Conservation (phyloP, 2,113 vertebrate genomes). For the Sturnira hondurensis region DNA sequence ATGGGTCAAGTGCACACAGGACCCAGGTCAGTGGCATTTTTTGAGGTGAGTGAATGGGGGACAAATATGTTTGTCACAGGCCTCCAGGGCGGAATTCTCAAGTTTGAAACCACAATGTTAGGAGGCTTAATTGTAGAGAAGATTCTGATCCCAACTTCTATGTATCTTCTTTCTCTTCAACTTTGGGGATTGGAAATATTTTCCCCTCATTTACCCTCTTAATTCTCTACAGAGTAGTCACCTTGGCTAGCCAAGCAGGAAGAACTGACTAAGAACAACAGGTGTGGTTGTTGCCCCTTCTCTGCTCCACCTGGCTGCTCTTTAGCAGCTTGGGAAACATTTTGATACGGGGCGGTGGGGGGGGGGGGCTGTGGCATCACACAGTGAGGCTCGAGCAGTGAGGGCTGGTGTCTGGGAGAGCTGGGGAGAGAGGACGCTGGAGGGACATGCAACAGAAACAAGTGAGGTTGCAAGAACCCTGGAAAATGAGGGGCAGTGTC, state of each 20-base stretch:
- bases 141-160: background rate
- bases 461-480: rapidly evolving
- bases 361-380: no score
- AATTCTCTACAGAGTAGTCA: background rate
- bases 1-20: background rate
- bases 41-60: background rate
- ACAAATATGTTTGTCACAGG: background rate
- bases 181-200: background rate
- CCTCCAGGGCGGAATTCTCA: background rate
- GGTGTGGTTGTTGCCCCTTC: background rate
- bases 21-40: background rate
- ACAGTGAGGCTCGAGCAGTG: background rate
- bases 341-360: background rate
- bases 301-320: background rate
- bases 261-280: background rate
- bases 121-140: background rate
- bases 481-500: background rate
- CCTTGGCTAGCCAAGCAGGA: background rate
- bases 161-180: background rate
- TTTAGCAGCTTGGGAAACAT: background rate
- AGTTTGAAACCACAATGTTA: background rate
- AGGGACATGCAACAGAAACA: background rate
- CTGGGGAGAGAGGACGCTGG: background rate
- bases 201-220: background rate
- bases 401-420: background rate